phyloP scores from a whole-genome alignment of 2,888 invertebrate genomes.

The Dilophus febrilis region DNA sequence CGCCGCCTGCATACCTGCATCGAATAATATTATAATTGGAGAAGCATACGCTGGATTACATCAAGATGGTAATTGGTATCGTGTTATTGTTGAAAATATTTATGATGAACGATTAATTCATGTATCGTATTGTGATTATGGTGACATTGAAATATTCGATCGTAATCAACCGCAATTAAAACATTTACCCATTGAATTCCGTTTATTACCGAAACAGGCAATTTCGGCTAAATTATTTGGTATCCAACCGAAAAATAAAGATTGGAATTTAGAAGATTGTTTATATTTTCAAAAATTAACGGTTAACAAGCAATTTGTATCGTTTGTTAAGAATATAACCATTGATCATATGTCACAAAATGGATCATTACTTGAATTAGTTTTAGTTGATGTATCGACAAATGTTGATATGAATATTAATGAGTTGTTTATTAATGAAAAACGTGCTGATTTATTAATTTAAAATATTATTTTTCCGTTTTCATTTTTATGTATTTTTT shows the following conservation, averaged over 20 bases:
- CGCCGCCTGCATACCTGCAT: too few relatives aligned
- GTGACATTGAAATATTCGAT: constrained; percentile 40
- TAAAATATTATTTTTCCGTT: too few relatives aligned
- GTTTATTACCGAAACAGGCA: constrained; percentile 45
- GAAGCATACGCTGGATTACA: constrained; percentile 52
- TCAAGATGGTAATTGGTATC: constrained; percentile 50
- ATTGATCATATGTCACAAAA: constrained; percentile 37
- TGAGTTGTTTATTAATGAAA: constrained; percentile 42
- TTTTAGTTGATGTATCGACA: constrained; percentile 53
- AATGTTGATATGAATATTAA: constrained; percentile 49
- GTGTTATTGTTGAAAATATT: constrained; percentile 39
- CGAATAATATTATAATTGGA: constrained; percentile 35
- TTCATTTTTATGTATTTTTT: too few relatives aligned
- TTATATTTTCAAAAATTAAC: constrained; percentile 54
- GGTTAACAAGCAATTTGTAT: constrained; percentile 50
- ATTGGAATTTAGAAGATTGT: constrained; percentile 61
- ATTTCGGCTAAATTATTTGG: constrained; percentile 43
- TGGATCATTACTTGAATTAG: constrained; percentile 44
- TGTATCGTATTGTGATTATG: constrained; percentile 46
- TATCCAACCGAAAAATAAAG: constrained; percentile 36
- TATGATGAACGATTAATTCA: constrained; percentile 37
- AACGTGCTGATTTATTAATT: constrained; percentile 34
- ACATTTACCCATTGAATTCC: constrained; percentile 36
- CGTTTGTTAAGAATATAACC: constrained; percentile 43
- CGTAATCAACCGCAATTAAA: constrained; percentile 37